phyloP scores from a whole-genome alignment of 2,113 vertebrate genomes.

The Thymallus thymallus region DNA sequence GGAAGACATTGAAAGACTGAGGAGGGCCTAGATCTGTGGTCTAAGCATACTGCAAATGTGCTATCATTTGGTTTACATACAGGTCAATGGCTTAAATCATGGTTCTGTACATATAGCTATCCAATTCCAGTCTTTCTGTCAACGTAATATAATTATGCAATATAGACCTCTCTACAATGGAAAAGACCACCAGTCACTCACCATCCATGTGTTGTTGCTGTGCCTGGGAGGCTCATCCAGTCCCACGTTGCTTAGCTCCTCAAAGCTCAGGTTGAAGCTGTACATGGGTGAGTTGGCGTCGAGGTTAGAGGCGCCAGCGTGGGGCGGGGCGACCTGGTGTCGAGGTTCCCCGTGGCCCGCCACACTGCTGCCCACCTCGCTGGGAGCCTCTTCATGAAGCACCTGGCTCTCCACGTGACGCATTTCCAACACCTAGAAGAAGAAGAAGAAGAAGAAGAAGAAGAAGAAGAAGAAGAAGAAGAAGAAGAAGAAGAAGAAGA shows the following conservation, averaged over 20 bases:
- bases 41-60: too few species aligned
- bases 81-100: too few species aligned
- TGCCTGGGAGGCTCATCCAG: constrained; percentile 82
- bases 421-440: constrained; percentile 85
- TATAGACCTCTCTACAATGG: too few species aligned
- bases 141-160: too few species aligned
- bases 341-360: constrained; percentile 57
- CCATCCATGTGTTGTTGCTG: constrained; percentile 84
- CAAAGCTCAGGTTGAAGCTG: constrained; percentile 94
- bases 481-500: constrained; percentile 3
- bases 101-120: too few species aligned
- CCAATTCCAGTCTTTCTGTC: neutral
- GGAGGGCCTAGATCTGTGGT: too few species aligned
- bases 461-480: constrained; percentile 8
- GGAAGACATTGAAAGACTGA: too few species aligned
- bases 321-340: constrained; percentile 60
- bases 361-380: constrained; percentile 67
- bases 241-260: constrained; percentile 89
- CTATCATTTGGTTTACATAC: too few species aligned
- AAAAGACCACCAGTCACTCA: constrained; percentile 48
- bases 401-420: constrained; percentile 84
- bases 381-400: constrained; percentile 79
- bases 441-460: constrained; percentile 6
- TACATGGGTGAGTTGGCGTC: constrained; percentile 79
- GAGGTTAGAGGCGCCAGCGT: constrained; percentile 61